Evolutionary conservation across 2,113 vertebrate species (phyloP).

Genomic region (Syngnathus scovelli): DNA sequence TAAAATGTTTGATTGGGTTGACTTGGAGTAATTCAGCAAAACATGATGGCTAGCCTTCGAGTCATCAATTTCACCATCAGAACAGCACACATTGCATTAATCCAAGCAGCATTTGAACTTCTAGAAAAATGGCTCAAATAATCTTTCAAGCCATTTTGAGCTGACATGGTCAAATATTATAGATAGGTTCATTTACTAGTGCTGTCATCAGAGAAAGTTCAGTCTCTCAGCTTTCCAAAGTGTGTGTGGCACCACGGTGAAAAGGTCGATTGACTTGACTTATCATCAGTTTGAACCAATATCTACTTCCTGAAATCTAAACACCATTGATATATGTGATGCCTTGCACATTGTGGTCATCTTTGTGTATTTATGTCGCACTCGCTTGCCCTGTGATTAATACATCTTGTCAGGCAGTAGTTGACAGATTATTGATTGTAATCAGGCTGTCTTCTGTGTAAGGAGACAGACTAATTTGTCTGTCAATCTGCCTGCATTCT

Average conservation of each 20-base stretch:
- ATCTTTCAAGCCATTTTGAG: too few species aligned
- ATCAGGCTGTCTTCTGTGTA: slow-evolving; percentile 49
- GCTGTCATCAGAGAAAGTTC: background rate
- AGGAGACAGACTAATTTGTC: slow-evolving; percentile 53
- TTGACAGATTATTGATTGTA: slow-evolving; percentile 63
- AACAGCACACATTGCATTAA: too few species aligned
- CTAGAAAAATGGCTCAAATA: too few species aligned
- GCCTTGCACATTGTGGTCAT: background rate
- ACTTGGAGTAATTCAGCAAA: too few species aligned
- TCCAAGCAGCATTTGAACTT: too few species aligned
- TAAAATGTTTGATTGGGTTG: too few species aligned
- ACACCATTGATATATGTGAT: background rate
- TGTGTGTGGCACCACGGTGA: background rate
- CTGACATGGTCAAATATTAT: too few species aligned
- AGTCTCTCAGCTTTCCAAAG: background rate
- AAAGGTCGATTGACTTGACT: background rate
- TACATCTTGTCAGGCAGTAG: slow-evolving; percentile 47
- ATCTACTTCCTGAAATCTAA: slow-evolving; percentile 4
- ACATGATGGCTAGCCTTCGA: too few species aligned
- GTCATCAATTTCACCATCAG: too few species aligned
- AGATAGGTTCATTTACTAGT: background rate
- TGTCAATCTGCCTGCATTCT: slow-evolving; percentile 36
- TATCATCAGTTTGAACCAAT: slow-evolving; percentile 18
- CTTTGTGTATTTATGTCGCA: slow-evolving; percentile 13
- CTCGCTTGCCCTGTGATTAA: slow-evolving; percentile 31